phyloP scores from a whole-genome alignment of 2,113 vertebrate genomes.

The Romanogobio albipinnatus region DNA sequence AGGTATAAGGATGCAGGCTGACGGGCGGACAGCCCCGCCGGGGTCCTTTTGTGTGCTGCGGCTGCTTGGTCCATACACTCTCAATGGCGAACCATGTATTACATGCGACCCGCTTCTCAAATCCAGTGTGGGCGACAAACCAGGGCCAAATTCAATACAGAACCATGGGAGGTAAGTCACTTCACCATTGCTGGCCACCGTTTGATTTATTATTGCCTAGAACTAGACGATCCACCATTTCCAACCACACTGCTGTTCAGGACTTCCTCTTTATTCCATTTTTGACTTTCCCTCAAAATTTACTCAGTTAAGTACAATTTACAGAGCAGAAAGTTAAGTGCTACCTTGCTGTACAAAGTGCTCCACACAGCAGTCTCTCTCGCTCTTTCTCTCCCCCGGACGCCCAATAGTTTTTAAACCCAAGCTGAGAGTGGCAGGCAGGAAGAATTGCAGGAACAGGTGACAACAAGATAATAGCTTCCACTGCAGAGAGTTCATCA shows the following conservation, averaged over 20 bases:
- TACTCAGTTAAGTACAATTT: slow-evolving; percentile 44
- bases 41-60: slow-evolving; percentile 39
- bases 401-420: slow-evolving; percentile 56
- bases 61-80: background rate
- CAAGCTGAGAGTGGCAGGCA: slow-evolving; percentile 54
- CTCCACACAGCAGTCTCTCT: slow-evolving; percentile 20
- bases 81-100: slow-evolving; percentile 27
- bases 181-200: slow-evolving; percentile 3
- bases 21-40: slow-evolving; percentile 18
- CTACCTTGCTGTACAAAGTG: slow-evolving; percentile 40
- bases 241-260: background rate
- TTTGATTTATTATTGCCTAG: background rate
- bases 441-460: slow-evolving; percentile 58
- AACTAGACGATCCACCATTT: background rate
- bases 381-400: background rate
- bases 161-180: slow-evolving; percentile 34
- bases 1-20: slow-evolving; percentile 18
- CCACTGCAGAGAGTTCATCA: slow-evolving; percentile 61
- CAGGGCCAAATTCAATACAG: slow-evolving; percentile 37
- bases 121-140: slow-evolving; percentile 38
- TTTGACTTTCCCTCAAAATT: slow-evolving; percentile 25
- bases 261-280: slow-evolving; percentile 25
- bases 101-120: slow-evolving; percentile 39
- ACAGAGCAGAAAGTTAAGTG: slow-evolving; percentile 42
- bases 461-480: slow-evolving; percentile 67